These are phyloP conservation scores for Capitella teleta DNA, from an alignment of 1,140 invertebrate genomes.

Conservation along the genomic window DNA sequence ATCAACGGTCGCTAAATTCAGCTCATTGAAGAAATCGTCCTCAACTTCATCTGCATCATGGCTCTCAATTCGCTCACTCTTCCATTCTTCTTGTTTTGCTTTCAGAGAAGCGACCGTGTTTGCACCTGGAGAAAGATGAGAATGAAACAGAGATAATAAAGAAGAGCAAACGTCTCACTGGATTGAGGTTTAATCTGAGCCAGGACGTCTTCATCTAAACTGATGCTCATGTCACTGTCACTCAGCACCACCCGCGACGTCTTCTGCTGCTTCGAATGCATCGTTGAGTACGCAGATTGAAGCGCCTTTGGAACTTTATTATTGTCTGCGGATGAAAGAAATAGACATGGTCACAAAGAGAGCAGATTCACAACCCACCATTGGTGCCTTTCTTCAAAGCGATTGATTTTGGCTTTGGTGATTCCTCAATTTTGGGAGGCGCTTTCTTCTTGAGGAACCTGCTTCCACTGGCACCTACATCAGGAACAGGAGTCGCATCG, in stretches of 20 bases:
- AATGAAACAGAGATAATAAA: not conserved
- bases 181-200: too few species aligned
- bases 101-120: constrained; percentile 3
- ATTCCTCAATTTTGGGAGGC: not conserved
- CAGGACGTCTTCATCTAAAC: not conserved
- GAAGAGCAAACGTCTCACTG: not conserved
- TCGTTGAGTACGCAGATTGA: too few species aligned
- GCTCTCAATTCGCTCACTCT: not conserved
- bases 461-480: constrained; percentile 8
- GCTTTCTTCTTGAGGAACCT: constrained; percentile 23
- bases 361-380: too few species aligned
- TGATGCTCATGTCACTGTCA: not conserved
- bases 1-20: constrained; percentile 20
- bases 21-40: constrained; percentile 16
- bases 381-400: too few species aligned
- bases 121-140: constrained; percentile 2
- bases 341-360: too few species aligned
- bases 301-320: too few species aligned
- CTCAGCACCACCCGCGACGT: too few species aligned
- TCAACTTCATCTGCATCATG: not conserved
- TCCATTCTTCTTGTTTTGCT: constrained; percentile 7
- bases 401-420: too few species aligned
- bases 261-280: too few species aligned
- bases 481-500: constrained; percentile 10
- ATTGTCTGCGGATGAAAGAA: too few species aligned